A percentile compares a stretch with the other conserved stretches of the same genome.
Evolutionary conservation across 53 echinoderm and acorn worm genomes (phyloP).

Genomic region (Paracentrotus lividus): DNA sequence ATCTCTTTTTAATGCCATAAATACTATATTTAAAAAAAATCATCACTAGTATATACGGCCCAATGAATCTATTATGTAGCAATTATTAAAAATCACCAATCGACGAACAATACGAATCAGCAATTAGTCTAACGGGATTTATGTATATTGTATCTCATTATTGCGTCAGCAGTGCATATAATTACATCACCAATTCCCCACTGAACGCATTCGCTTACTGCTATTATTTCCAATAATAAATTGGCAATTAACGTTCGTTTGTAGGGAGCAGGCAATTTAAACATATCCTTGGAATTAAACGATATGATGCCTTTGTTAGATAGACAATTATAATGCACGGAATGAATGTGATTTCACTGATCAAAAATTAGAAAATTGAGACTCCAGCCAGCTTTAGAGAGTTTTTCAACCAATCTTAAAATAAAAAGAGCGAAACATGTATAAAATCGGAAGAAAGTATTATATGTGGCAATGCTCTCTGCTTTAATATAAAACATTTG

Average conservation of each 20-base stretch:
- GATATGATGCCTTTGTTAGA: conserved; percentile 15
- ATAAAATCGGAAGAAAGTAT: too few species aligned
- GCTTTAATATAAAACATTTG: too few species aligned
- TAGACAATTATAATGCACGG: background rate
- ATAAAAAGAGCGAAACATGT: background rate
- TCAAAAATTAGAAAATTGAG: background rate
- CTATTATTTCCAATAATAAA: conserved; percentile 21
- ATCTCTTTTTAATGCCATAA: too few species aligned
- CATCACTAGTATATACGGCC: too few species aligned
- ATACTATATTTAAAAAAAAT: too few species aligned
- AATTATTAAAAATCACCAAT: too few species aligned
- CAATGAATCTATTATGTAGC: too few species aligned
- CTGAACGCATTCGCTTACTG: background rate
- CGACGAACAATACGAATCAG: too few species aligned
- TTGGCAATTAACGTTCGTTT: conserved; percentile 34
- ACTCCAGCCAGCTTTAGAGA: background rate
- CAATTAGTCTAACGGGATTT: background rate
- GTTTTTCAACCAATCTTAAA: background rate
- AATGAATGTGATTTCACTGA: background rate
- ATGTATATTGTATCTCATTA: background rate
- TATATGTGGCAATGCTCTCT: too few species aligned
- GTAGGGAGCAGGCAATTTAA: background rate
- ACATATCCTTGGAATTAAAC: conserved; percentile 40
- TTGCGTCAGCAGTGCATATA: conserved; percentile 29
- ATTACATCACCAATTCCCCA: conserved; percentile 52